These are phyloP conservation scores for Cherax quadricarinatus DNA, from an alignment of 1,140 invertebrate genomes.

Conservation along the genomic window DNA sequence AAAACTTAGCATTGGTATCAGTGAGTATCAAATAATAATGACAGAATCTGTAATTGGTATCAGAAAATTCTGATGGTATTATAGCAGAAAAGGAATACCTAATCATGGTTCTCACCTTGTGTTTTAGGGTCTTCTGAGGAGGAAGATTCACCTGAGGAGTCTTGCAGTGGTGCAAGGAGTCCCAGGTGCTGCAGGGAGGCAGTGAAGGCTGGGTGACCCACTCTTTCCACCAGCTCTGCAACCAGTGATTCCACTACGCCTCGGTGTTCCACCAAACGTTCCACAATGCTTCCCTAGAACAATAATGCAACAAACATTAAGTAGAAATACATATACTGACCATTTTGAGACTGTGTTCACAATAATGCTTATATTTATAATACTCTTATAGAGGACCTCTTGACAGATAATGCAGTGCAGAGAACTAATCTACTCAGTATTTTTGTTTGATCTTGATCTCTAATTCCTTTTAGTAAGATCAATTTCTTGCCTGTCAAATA, in stretches of 20 bases:
- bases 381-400: not conserved
- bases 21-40: no score
- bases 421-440: no score
- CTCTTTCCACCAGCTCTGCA: constrained; percentile 56
- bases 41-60: no score
- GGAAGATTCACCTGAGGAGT: constrained; percentile 24
- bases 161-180: constrained; percentile 47
- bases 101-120: constrained; percentile 9
- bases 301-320: not conserved
- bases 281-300: constrained; percentile 60
- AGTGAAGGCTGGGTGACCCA: constrained; percentile 58
- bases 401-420: no score
- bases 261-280: constrained; percentile 53
- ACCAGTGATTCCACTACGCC: constrained; percentile 51
- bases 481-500: no score
- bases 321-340: not conserved
- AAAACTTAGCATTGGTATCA: no score
- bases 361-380: not conserved
- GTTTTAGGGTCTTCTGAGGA: constrained; percentile 20
- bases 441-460: no score
- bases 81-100: not conserved
- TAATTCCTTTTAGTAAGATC: no score
- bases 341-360: not conserved
- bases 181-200: constrained; percentile 56
- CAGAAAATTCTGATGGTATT: no score